phyloP scores from a whole-genome alignment of 2,888 invertebrate species.

The Lithosia quadra region DNA sequence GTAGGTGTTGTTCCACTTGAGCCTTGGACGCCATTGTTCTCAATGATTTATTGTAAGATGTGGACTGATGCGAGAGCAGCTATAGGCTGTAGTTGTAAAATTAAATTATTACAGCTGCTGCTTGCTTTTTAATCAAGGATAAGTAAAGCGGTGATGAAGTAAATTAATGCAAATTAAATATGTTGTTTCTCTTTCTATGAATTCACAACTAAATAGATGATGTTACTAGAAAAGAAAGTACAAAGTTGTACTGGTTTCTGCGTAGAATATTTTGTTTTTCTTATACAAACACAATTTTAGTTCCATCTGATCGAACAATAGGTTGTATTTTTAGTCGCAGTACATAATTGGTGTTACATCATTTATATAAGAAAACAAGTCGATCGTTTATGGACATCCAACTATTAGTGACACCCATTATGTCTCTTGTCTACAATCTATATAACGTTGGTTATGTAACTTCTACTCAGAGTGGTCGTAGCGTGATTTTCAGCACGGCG shows the following conservation, averaged over 20 bases:
- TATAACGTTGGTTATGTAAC: slow-evolving; percentile 33
- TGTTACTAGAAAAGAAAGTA: not conserved
- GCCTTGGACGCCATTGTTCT: slow-evolving; percentile 45
- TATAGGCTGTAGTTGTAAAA: not conserved
- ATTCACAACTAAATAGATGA: too few relatives aligned
- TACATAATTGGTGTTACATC: slow-evolving; percentile 19
- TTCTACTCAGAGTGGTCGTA: slow-evolving; percentile 32
- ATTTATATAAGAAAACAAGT: slow-evolving; percentile 17
- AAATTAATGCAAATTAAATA: not conserved
- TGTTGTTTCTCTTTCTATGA: not conserved
- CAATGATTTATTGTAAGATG: slow-evolving; percentile 32
- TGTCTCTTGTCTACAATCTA: not conserved
- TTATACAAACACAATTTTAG: too few relatives aligned
- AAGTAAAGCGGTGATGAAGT: not conserved
- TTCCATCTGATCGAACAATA: slow-evolving; percentile 4
- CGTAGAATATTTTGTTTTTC: too few relatives aligned
- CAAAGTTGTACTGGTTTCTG: not conserved
- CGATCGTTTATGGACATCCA: not conserved
- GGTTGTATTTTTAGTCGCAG: slow-evolving; percentile 6
- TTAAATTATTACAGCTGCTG: not conserved
- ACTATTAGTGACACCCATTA: not conserved
- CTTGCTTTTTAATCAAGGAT: not conserved
- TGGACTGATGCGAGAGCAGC: slow-evolving; percentile 8
- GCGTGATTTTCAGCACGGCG: slow-evolving; percentile 38
- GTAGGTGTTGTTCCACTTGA: slow-evolving; percentile 28